Evolutionary conservation across 2,113 vertebrate species (phyloP).

Genomic region (Lota lota): DNA sequence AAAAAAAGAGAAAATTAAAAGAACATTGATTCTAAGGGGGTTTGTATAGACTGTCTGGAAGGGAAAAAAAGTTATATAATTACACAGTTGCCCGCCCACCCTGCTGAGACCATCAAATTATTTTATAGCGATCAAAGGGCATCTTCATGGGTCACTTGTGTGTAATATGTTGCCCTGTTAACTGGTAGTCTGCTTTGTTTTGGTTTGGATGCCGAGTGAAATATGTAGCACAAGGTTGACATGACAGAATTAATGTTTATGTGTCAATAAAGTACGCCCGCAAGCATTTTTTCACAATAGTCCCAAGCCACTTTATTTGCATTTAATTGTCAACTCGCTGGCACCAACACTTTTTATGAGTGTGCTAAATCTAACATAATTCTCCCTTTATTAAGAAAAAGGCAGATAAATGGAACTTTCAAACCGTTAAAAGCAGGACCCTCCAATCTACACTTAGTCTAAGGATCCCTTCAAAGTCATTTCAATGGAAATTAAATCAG

Average conservation of each 20-base stretch:
- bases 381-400: slow-evolving; percentile 40
- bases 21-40: too few species aligned
- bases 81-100: too few species aligned
- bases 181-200: too few species aligned
- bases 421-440: slow-evolving; percentile 30
- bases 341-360: slow-evolving; percentile 44
- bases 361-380: slow-evolving; percentile 45
- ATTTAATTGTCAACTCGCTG: slow-evolving; percentile 33
- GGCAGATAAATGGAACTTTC: slow-evolving; percentile 16
- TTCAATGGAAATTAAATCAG: slow-evolving; percentile 49
- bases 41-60: too few species aligned
- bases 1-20: background rate
- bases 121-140: too few species aligned
- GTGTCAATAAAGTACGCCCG: slow-evolving; percentile 44
- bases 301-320: slow-evolving; percentile 22
- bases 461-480: slow-evolving; percentile 55
- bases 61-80: too few species aligned
- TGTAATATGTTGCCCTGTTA: too few species aligned
- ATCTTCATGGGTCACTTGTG: too few species aligned
- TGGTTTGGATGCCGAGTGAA: too few species aligned
- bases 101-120: too few species aligned
- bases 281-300: slow-evolving; percentile 16
- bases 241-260: slow-evolving; percentile 19
- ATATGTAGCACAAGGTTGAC: background rate
- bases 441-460: slow-evolving; percentile 27